These are phyloP conservation scores for Drosophila kanekoi DNA, from an alignment of 2,888 invertebrate species.

Conservation along the genomic window DNA sequence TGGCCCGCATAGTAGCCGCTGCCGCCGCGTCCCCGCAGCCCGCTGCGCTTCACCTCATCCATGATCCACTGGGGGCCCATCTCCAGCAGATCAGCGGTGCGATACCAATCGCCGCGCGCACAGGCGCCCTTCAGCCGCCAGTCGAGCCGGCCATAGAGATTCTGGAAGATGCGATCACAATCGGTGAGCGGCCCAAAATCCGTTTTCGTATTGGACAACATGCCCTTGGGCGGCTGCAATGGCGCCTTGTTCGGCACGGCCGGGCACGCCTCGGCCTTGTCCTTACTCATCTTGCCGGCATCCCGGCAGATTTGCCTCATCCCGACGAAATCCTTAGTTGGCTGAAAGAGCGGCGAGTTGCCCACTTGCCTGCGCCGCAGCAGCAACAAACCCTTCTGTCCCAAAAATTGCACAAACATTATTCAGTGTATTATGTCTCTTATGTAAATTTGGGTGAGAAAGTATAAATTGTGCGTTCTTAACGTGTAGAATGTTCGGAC, in stretches of 20 bases:
- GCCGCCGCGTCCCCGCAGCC: constrained; percentile 97
- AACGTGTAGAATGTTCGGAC: background rate
- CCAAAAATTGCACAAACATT: constrained; percentile 14
- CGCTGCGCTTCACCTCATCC: constrained; percentile 96
- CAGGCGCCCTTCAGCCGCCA: constrained; percentile 97
- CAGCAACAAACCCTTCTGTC: background rate
- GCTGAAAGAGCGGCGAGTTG: background rate
- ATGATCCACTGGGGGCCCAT: constrained; percentile 99
- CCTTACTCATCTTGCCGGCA: background rate
- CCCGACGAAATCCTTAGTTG: background rate
- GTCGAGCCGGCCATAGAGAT: constrained; percentile 98
- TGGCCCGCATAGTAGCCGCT: constrained; percentile 98
- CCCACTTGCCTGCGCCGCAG: background rate
- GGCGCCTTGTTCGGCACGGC: background rate
- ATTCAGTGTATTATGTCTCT: background rate
- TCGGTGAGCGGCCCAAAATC: constrained; percentile 93
- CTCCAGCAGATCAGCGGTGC: constrained; percentile 96
- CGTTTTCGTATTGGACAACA: constrained; percentile 86
- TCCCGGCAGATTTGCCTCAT: background rate
- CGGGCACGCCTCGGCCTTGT: too few species aligned
- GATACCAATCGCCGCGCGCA: constrained; percentile 97
- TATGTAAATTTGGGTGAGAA: background rate
- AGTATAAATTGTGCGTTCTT: background rate
- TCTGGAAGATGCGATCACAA: constrained; percentile 97
- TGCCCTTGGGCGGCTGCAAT: constrained; percentile 83